A percentile compares a stretch with the other conserved stretches of the same genome.
Evolutionary conservation across 2,888 invertebrate species (phyloP).

Genomic region (Latrodectus elegans): DNA sequence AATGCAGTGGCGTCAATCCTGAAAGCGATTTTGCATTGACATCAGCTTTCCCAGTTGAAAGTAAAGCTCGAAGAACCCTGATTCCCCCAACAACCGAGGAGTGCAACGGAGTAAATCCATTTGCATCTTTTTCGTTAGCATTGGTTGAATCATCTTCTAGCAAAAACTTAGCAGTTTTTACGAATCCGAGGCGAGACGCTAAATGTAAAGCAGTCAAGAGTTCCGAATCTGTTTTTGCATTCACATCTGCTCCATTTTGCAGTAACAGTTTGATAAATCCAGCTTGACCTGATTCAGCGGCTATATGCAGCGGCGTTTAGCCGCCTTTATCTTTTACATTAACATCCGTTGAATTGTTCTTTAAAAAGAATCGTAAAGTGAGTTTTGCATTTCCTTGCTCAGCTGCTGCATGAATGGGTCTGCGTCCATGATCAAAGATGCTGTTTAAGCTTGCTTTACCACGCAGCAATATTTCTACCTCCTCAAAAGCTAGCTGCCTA

Average conservation of each 20-base stretch:
- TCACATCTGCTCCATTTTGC: not conserved
- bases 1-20: no score
- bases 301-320: conserved; percentile 1
- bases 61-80: no score
- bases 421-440: not conserved
- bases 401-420: not conserved
- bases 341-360: not conserved
- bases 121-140: no score
- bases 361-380: not conserved
- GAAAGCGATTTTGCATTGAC: no score
- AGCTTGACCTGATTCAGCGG: conserved; percentile 4
- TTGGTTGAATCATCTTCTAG: not conserved
- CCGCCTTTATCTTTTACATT: not conserved
- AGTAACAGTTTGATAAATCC: not conserved
- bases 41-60: no score
- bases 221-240: not conserved
- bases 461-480: not conserved
- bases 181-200: not conserved
- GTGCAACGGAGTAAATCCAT: no score
- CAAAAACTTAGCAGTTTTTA: not conserved
- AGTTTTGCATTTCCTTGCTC: not conserved
- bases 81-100: no score
- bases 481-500: not conserved
- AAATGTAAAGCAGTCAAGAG: not conserved
- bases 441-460: not conserved